Evolutionary conservation across 2,113 vertebrate genomes (phyloP), one percentile per base, ranked within the genome.

Genomic region (Pteropus alecto): DNA sequence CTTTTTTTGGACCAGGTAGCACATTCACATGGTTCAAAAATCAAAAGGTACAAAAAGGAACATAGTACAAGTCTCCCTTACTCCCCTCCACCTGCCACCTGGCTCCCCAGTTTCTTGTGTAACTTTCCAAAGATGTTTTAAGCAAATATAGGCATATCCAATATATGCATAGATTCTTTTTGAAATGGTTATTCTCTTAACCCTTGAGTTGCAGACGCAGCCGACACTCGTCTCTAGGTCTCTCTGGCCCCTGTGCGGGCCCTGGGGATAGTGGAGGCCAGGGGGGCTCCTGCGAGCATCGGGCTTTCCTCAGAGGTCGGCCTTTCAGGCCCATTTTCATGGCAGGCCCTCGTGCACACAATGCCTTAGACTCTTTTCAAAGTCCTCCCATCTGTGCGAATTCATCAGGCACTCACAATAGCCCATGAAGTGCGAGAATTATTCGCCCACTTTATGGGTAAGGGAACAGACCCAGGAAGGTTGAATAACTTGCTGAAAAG

Each of bases 41-140:
- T 79, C 86, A 95, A 93, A 97, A 97, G 81, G 46, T 65, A 97
- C 63, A 84, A 79, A 96, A 95, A 96, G 58, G 85, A 87, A 71
- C 54, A 82, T 11, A 93, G 61, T 89, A 38, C 33, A 68, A 97
- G 35, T 89, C 78, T 71, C 38, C 67, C 54, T 93, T 18, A 54
- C 41, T 94, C 71, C 11, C 46, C 22, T 71, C 67, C 74, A 78
- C 90, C 94, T 79, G 83, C 84, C 76, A 95, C 89, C 77, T 94
- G 77, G 65, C 85, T 91, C 46, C 58, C 87, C 79, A 89, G 77
- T 97, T 95, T 96, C 87, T 76, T 78, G 51, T 84, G 84, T 96
- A 84, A 90, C 79, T 96, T 93, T 83, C 76, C 58, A 94, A 92
- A 97, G 93, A 92, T 76, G 67, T 89, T 94, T 96, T 92, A 94